Evolutionary conservation across 2,888 invertebrate species (phyloP), one percentile per base, ranked within the genome.

Genomic region (Rotaria socialis): DNA sequence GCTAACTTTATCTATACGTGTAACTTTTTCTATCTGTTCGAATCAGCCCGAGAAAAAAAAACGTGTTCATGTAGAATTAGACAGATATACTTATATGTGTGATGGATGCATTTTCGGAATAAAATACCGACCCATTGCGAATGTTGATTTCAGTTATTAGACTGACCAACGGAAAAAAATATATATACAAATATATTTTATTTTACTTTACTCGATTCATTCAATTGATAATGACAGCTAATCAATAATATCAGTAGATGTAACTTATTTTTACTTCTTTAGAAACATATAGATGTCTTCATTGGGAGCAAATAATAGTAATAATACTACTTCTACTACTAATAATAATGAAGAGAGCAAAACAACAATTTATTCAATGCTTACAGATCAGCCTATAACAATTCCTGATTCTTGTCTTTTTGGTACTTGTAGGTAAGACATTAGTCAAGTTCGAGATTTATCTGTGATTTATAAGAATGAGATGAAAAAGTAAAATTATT

Each of bases 141-240:
- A 67, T 67, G 67, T 67, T 67, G 67, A 35, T 19, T 67, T 35
- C 67, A 67, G 67, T 67, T 27, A 35, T 19, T n/a, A 67, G 16
- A 35, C 67, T 67, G 67, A 67, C 67, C 67, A 67, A 67, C 67
- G 67, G 67, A 67, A 67, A 67, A 67, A 67, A n/a, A n/a, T 58
- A 24, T 27, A 27, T 27, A n/a, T 27, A 52, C 2, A 8, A 35
- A 35, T 35, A 35, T 35, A 35, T 50, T 8, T 50, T 67, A 5
- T 67, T 6, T 41, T 19, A 67, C 1, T 16, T 52, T 67, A 19
- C 8, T 67, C 19, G 14, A 67, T 41, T 67, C 14, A 67, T 67
- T 67, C 67, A 67, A 16, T 19, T 6, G 35, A 67, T 67, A 16
- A 16, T 19, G 16, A 27, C 19, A 8, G 27, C 16, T 27, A 7